Percentiles rank a stretch among this genome's conserved stretches.
These are phyloP conservation scores for Sminthurides aquaticus DNA, from an alignment of 2,888 invertebrate species.

Conservation along the genomic window DNA sequence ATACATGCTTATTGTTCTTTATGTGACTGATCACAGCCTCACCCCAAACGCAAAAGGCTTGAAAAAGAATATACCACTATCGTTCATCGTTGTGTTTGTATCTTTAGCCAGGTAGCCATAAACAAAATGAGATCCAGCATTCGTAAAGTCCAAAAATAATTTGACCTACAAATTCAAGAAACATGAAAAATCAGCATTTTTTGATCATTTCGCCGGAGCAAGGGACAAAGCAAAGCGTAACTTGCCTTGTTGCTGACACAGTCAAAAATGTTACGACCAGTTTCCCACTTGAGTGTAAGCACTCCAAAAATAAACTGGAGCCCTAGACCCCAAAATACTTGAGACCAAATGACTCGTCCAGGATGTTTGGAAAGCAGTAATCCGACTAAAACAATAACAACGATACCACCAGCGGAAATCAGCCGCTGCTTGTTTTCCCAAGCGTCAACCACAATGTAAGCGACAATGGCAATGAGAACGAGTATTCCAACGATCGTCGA, in stretches of 20 bases:
- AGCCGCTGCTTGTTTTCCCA: slow-evolving; percentile 55
- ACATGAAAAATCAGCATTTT: not conserved
- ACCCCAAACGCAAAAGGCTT: slow-evolving; percentile 26
- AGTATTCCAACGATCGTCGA: not conserved
- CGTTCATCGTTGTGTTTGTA: not conserved
- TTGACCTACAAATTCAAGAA: slow-evolving; percentile 53
- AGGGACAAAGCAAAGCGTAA: not conserved
- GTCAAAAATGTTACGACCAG: slow-evolving; percentile 63
- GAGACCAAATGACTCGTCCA: slow-evolving; percentile 61
- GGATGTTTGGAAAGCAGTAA: slow-evolving; percentile 59
- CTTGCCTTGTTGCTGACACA: slow-evolving; percentile 55
- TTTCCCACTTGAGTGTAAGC: slow-evolving; percentile 73
- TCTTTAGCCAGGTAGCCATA: slow-evolving; percentile 57
- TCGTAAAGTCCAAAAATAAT: slow-evolving; percentile 69
- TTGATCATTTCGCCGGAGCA: not conserved
- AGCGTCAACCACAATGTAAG: slow-evolving; percentile 62
- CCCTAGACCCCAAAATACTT: slow-evolving; percentile 68
- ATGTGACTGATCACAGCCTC: no score
- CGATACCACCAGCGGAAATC: slow-evolving; percentile 61
- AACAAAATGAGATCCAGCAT: slow-evolving; percentile 73
- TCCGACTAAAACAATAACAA: slow-evolving; percentile 57
- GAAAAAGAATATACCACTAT: not conserved
- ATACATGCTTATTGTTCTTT: no score
- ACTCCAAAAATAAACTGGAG: slow-evolving; percentile 80
- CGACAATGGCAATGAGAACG: slow-evolving; percentile 50